A percentile compares a stretch with the other conserved stretches of the same genome.
phyloP scores from a whole-genome alignment of 2,113 vertebrate genomes.

The Hemiscyllium ocellatum region DNA sequence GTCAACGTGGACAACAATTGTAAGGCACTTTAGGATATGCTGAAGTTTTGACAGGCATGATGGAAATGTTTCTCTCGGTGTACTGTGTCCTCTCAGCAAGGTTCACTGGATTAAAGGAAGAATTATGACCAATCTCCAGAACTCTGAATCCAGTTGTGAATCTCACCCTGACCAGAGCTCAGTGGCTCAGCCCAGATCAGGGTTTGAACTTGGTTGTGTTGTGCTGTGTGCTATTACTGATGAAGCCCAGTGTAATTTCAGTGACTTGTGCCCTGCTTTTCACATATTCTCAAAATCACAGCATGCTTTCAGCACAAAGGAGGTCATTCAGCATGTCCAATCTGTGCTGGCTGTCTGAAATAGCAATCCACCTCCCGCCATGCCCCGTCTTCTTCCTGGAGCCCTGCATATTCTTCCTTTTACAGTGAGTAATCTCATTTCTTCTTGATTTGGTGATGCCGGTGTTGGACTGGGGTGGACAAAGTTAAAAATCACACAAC shows the following conservation, averaged over 20 bases:
- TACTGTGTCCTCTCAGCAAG: not conserved
- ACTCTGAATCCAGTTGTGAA: not conserved
- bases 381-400: no score
- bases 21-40: not conserved
- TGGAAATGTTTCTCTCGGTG: not conserved
- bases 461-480: no score
- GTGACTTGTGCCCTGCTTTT: not conserved
- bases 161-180: not conserved
- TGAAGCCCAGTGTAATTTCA: not conserved
- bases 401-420: no score
- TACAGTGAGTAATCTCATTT: no score
- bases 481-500: no score
- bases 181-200: not conserved
- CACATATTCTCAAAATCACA: not conserved
- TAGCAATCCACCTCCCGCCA: no score
- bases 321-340: no score
- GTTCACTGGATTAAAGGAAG: not conserved
- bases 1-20: not conserved
- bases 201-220: not conserved
- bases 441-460: no score
- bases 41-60: not conserved
- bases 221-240: not conserved
- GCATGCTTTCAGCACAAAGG: no score
- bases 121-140: not conserved
- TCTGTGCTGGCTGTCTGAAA: no score